These are phyloP conservation scores for Edolisoma coerulescens DNA, from an alignment of 2,113 vertebrate genomes.

Conservation along the genomic window DNA sequence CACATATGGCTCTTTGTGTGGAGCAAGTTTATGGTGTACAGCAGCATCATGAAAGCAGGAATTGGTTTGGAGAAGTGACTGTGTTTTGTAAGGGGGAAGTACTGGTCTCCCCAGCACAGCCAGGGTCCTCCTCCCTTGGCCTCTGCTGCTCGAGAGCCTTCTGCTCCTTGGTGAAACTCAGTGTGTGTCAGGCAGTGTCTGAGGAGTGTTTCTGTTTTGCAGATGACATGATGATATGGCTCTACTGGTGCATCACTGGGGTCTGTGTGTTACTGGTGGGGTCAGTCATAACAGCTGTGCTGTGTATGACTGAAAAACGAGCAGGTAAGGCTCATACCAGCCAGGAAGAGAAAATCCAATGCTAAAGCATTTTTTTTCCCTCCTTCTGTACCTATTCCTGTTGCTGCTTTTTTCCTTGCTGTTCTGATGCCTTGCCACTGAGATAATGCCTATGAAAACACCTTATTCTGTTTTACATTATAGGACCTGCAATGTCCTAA, in stretches of 20 bases:
- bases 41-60: not conserved
- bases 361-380: not conserved
- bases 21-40: not conserved
- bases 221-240: conserved; percentile 64
- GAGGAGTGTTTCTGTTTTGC: not conserved
- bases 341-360: not conserved
- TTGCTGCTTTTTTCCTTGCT: not conserved
- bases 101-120: not conserved
- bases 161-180: not conserved
- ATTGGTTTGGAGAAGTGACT: not conserved
- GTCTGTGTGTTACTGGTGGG: conserved; percentile 67
- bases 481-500: not conserved
- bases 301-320: conserved; percentile 64
- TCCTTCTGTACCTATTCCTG: not conserved
- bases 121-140: not conserved
- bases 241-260: conserved; percentile 61
- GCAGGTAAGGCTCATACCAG: conserved; percentile 53
- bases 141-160: not conserved
- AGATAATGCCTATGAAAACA: not conserved
- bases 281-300: conserved; percentile 52
- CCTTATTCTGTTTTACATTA: not conserved
- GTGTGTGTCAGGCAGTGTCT: not conserved
- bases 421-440: not conserved
- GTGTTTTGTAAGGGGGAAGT: not conserved
- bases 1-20: not conserved